These are phyloP conservation scores for Ectobius pallidus DNA, from an alignment of 2,888 invertebrate genomes.

Conservation along the genomic window DNA sequence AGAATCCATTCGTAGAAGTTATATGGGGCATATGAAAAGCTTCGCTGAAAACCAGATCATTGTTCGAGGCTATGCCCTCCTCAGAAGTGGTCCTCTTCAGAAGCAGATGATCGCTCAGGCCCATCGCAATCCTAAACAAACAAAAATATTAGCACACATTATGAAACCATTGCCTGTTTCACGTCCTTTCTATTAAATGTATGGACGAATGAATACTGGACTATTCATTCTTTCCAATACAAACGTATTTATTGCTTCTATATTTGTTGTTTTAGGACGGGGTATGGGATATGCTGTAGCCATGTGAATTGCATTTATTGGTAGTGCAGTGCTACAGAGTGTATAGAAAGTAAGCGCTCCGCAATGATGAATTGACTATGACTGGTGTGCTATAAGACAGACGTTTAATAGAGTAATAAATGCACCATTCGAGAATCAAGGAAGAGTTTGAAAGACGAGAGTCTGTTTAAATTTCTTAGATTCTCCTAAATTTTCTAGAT, in stretches of 20 bases:
- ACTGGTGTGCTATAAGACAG: too few species aligned
- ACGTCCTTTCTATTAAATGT: background rate
- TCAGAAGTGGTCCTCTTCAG: background rate
- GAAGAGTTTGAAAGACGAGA: too few species aligned
- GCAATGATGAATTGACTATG: too few species aligned
- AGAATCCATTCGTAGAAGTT: too few species aligned
- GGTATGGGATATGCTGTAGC: background rate
- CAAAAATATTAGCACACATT: background rate
- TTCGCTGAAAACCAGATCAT: too few species aligned
- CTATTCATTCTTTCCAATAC: background rate
- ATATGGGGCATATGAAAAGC: too few species aligned
- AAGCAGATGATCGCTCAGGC: background rate
- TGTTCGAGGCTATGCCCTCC: background rate
- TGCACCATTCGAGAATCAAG: too few species aligned
- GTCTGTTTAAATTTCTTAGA: too few species aligned
- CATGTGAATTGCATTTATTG: background rate
- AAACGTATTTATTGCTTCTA: background rate
- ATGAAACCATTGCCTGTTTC: background rate
- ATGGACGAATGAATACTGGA: background rate
- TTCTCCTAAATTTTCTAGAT: too few species aligned
- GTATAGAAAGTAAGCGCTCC: background rate
- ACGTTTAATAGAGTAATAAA: too few species aligned
- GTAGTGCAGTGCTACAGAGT: background rate
- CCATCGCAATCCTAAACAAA: constrained; percentile 1
- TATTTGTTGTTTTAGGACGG: background rate